Evolutionary conservation across 2,797 vertebrate genomes (phyloP).

Genomic region (Etheostoma perlongum): DNA sequence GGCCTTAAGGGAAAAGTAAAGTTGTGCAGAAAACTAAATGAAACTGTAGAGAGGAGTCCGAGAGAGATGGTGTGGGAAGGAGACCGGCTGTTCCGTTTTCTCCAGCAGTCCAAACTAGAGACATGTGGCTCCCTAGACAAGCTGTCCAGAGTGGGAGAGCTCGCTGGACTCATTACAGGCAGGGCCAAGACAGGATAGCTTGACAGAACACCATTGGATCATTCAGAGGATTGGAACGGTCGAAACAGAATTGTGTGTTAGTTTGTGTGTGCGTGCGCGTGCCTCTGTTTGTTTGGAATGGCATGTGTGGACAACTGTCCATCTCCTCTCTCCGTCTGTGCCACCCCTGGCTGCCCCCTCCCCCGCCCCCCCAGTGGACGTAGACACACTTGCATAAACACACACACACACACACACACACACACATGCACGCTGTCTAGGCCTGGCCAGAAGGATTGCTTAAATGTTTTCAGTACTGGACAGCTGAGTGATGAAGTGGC

Average conservation of each 20-base stretch:
- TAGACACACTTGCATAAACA: conserved; percentile 37
- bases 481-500: conserved; percentile 82
- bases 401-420: conserved; percentile 25
- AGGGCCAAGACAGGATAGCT: conserved; percentile 83
- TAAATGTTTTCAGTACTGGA: conserved; percentile 82
- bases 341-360: conserved; percentile 81
- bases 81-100: conserved; percentile 85
- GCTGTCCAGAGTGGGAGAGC: conserved; percentile 85
- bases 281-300: conserved; percentile 71
- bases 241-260: conserved; percentile 71
- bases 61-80: conserved; percentile 84
- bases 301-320: conserved; percentile 77
- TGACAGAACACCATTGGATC: conserved; percentile 83
- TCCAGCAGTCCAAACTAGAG: conserved; percentile 84
- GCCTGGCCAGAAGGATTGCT: conserved; percentile 77
- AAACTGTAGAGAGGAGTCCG: conserved; percentile 79
- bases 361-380: conserved; percentile 62
- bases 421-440: conserved; percentile 38
- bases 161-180: conserved; percentile 83
- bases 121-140: conserved; percentile 85
- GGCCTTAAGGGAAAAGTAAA: conserved; percentile 82
- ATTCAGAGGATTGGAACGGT: conserved; percentile 71
- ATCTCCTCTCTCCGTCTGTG: conserved; percentile 81
- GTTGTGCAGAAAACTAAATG: conserved; percentile 79
- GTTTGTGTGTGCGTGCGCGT: conserved; percentile 42